phyloP scores from a whole-genome alignment of 2,888 invertebrate genomes.

The Opisthograptis luteolata region DNA sequence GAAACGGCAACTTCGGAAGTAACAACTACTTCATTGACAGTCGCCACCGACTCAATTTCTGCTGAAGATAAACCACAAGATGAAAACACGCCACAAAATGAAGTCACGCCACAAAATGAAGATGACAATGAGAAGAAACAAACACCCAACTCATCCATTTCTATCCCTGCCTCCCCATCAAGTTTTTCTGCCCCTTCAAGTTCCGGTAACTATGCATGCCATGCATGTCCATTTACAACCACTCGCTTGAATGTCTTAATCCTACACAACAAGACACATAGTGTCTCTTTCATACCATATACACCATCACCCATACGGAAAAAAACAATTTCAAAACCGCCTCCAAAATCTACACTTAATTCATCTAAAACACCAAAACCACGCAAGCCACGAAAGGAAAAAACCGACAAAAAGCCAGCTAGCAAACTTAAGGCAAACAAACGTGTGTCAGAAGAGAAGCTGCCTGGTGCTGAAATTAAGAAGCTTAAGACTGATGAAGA shows the following conservation, averaged over 20 bases:
- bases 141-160: slow-evolving; percentile 5
- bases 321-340: slow-evolving; percentile 51
- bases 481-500: slow-evolving; percentile 85
- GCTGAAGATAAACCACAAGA: slow-evolving; percentile 43
- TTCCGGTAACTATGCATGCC: slow-evolving; percentile 83
- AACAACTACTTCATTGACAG: slow-evolving; percentile 55
- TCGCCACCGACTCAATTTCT: slow-evolving; percentile 47
- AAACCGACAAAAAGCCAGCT: slow-evolving; percentile 50
- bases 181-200: slow-evolving; percentile 57
- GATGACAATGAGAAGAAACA: slow-evolving; percentile 28
- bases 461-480: slow-evolving; percentile 61
- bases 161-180: slow-evolving; percentile 11
- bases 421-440: slow-evolving; percentile 71
- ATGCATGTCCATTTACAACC: slow-evolving; percentile 87
- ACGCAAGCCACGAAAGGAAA: slow-evolving; percentile 66
- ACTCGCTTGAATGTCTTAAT: slow-evolving; percentile 89
- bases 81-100: slow-evolving; percentile 31
- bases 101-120: slow-evolving; percentile 13
- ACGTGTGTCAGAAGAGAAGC: slow-evolving; percentile 64
- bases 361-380: slow-evolving; percentile 59
- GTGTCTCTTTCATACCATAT: slow-evolving; percentile 77
- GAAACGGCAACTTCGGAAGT: slow-evolving; percentile 39
- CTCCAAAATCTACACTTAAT: slow-evolving; percentile 53
- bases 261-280: slow-evolving; percentile 89
- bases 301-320: slow-evolving; percentile 73